Conservation (phyloP, 2,797 vertebrate genomes). For the Siniperca scherzeri region DNA sequence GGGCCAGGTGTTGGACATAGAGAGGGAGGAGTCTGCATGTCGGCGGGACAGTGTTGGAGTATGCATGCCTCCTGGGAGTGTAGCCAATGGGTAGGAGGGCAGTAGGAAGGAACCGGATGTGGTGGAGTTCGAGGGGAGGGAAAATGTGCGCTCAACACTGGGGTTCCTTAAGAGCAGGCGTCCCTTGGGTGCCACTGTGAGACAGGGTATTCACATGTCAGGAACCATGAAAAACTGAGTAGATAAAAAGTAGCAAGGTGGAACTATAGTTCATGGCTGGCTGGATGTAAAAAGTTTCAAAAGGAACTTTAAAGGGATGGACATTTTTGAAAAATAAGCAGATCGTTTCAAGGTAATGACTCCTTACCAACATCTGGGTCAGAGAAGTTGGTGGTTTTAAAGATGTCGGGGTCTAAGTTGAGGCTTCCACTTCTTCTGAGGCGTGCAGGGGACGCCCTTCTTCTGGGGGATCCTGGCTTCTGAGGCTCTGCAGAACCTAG, state of each 20-base stretch:
- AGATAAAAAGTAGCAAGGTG: not conserved
- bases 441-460: constrained; percentile 76
- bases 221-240: constrained; percentile 8
- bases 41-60: constrained; percentile 77
- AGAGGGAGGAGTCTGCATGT: constrained; percentile 79
- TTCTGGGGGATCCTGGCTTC: constrained; percentile 82
- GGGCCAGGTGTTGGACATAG: constrained; percentile 94
- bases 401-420: constrained; percentile 88
- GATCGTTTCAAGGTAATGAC: not conserved
- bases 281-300: not conserved
- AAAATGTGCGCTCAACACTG: constrained; percentile 83
- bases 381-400: constrained; percentile 78
- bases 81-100: constrained; percentile 89
- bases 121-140: constrained; percentile 78
- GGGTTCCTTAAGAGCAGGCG: constrained; percentile 81
- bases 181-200: constrained; percentile 81
- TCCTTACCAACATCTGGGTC: constrained; percentile 79
- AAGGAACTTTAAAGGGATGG: not conserved
- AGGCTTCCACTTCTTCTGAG: constrained; percentile 88
- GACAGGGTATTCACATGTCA: constrained; percentile 39
- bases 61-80: constrained; percentile 84
- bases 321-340: constrained; percentile 2
- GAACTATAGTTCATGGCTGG: not conserved
- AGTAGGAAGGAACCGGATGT: constrained; percentile 86
- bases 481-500: constrained; percentile 77